A percentile compares a stretch with the other conserved stretches of the same genome.
Evolutionary conservation across 2,888 invertebrate species (phyloP).

Genomic region (Drosophila demipolita): DNA sequence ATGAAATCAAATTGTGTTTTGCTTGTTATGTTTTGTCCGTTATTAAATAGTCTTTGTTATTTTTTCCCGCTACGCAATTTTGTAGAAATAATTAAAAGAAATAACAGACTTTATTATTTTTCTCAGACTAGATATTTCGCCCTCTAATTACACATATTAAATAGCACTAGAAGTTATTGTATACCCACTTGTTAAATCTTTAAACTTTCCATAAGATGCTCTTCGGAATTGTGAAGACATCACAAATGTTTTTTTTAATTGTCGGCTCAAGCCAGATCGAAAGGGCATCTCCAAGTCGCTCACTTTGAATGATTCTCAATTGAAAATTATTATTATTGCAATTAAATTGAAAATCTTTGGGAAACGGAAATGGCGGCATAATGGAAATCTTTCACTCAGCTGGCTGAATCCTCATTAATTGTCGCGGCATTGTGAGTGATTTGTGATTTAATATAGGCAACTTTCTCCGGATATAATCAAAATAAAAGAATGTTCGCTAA

Average conservation of each 20-base stretch:
- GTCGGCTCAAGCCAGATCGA: neutral
- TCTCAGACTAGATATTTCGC: neutral
- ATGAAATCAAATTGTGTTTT: neutral
- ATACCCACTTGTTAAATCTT: neutral
- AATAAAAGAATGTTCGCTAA: conserved; percentile 55
- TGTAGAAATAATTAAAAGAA: neutral
- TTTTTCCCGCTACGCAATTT: neutral
- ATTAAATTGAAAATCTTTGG: conserved; percentile 40
- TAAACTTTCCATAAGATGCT: neutral
- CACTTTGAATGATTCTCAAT: neutral
- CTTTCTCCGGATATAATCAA: conserved; percentile 58
- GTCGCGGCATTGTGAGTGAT: conserved; percentile 30
- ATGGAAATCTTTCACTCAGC: conserved; percentile 31
- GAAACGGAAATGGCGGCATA: conserved; percentile 43
- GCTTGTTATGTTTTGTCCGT: neutral
- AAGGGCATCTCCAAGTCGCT: neutral
- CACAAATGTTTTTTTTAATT: neutral
- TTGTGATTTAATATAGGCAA: conserved; percentile 29
- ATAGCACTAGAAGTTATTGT: neutral
- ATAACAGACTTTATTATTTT: neutral
- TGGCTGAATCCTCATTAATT: conserved; percentile 29
- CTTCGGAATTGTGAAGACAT: neutral
- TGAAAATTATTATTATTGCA: conserved; percentile 38
- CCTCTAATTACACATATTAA: neutral
- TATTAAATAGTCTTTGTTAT: neutral